A percentile compares a stretch with the other conserved stretches of the same genome.
phyloP scores from a whole-genome alignment of 2,113 vertebrate species.

The Xerus inauris region DNA sequence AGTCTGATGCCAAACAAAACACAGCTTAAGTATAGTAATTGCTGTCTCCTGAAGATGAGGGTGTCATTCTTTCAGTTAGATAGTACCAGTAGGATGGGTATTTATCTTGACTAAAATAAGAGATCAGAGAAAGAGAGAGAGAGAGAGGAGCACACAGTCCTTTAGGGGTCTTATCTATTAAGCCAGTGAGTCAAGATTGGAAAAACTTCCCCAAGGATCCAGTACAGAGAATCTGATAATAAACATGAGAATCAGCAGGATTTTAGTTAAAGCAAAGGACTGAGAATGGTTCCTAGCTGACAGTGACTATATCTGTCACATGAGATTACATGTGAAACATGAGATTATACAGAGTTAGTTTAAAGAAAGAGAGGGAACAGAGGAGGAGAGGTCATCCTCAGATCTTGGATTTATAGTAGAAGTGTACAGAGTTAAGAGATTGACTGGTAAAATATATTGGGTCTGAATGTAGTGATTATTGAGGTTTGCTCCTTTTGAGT shows the following conservation, averaged over 20 bases:
- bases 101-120: not conserved
- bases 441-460: not conserved
- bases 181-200: not conserved
- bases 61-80: not conserved
- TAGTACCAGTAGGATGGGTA: not conserved
- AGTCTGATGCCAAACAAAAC: not conserved
- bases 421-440: not conserved
- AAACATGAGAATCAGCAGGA: not conserved
- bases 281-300: not conserved
- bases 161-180: not conserved
- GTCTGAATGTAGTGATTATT: not conserved
- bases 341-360: not conserved
- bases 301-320: too few relatives aligned
- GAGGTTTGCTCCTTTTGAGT: not conserved
- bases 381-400: not conserved
- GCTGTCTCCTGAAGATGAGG: not conserved
- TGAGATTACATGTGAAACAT: too few relatives aligned
- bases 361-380: not conserved
- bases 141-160: not conserved
- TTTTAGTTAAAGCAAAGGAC: not conserved
- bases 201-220: not conserved
- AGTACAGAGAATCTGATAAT: not conserved
- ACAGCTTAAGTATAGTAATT: not conserved
- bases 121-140: not conserved
- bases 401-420: not conserved